phyloP scores from a whole-genome alignment of 2,797 vertebrate genomes.

The Eospalax fontanierii region DNA sequence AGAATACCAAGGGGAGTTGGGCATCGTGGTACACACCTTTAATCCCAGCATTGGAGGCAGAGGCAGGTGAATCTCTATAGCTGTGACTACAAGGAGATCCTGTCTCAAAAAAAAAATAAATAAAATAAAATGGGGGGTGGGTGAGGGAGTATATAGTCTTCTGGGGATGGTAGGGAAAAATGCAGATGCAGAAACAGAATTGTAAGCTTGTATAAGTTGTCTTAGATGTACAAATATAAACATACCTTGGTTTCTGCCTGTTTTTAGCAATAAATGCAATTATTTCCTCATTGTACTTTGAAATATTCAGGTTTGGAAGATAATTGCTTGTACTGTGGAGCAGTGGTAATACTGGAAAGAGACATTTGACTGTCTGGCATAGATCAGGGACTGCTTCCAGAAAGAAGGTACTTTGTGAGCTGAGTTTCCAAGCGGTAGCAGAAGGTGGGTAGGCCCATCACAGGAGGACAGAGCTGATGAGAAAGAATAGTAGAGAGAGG shows the following conservation, averaged over 20 bases:
- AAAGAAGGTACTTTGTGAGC: slow-evolving; percentile 44
- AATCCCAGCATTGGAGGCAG: no score
- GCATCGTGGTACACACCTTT: no score
- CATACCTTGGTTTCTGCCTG: slow-evolving; percentile 27
- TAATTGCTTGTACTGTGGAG: slow-evolving; percentile 44
- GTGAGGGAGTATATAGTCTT: background rate
- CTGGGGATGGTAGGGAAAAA: background rate
- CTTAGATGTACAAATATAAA: slow-evolving; percentile 24
- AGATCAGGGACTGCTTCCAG: slow-evolving; percentile 51
- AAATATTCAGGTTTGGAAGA: slow-evolving; percentile 30
- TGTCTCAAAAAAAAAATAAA: no score
- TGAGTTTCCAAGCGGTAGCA: slow-evolving; percentile 36
- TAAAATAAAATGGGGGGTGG: no score
- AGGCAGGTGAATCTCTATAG: no score
- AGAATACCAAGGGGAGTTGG: background rate
- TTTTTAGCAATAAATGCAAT: slow-evolving; percentile 14
- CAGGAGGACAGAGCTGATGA: background rate
- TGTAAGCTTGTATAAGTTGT: background rate
- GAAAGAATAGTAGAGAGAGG: background rate
- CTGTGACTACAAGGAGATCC: no score
- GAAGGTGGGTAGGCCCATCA: slow-evolving; percentile 10
- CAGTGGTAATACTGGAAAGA: slow-evolving; percentile 24
- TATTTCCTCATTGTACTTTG: slow-evolving; percentile 55
- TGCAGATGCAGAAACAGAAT: background rate
- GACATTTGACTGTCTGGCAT: slow-evolving; percentile 28